These are phyloP conservation scores for Camponotus vicinus DNA, from an alignment of 1,140 invertebrate species.

Conservation along the genomic window DNA sequence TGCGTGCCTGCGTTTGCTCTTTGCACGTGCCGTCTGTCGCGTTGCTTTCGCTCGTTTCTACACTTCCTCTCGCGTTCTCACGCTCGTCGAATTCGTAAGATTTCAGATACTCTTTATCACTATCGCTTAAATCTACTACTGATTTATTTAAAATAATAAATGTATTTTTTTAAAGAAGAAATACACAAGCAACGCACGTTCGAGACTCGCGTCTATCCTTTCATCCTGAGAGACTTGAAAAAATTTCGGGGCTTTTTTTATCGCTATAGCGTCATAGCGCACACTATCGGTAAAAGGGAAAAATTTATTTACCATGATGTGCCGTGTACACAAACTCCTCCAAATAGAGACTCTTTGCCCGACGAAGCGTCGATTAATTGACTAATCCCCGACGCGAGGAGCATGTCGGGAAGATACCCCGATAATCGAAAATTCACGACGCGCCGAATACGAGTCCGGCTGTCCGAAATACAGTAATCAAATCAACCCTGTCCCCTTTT, in stretches of 20 bases:
- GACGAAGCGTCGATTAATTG: constrained; percentile 22
- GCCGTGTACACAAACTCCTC: neutral
- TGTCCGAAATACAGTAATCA: constrained; percentile 68
- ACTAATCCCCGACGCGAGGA: constrained; percentile 10
- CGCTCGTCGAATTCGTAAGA: constrained; percentile 13
- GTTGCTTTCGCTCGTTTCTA: neutral
- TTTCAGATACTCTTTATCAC: neutral
- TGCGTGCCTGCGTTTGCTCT: constrained; percentile 16
- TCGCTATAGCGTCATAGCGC: too few relatives aligned
- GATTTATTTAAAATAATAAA: neutral
- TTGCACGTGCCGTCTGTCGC: constrained; percentile 39
- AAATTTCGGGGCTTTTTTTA: neutral
- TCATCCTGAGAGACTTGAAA: neutral
- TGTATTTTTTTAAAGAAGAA: neutral
- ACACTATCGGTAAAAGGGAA: neutral
- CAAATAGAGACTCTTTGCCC: neutral
- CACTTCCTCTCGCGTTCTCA: constrained; percentile 39
- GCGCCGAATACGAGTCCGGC: constrained; percentile 8
- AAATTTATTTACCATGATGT: neutral
- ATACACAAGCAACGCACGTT: neutral
- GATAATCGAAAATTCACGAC: constrained; percentile 61
- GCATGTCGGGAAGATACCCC: neutral
- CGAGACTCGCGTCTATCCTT: too few relatives aligned
- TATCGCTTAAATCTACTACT: neutral
- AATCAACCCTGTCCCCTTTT: constrained; percentile 77